These are phyloP conservation scores for Syngnathoides biaculeatus DNA, from an alignment of 2,113 vertebrate genomes.

Conservation along the genomic window DNA sequence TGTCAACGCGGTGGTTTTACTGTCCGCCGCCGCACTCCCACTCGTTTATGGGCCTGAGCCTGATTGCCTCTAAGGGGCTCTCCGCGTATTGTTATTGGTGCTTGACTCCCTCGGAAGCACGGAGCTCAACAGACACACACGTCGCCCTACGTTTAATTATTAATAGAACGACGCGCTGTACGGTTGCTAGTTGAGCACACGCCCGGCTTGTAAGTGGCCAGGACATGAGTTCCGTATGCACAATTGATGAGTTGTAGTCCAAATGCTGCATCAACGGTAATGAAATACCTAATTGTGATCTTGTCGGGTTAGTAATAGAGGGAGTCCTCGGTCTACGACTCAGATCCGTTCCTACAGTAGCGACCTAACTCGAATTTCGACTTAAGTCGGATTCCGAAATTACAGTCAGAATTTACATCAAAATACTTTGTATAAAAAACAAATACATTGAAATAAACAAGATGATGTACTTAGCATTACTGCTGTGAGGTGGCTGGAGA, in stretches of 20 bases:
- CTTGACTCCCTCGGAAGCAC: conserved; percentile 83
- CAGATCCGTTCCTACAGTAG: too few relatives aligned
- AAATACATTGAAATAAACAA: too few relatives aligned
- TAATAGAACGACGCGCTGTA: neutral
- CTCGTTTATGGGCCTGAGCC: conserved; percentile 97
- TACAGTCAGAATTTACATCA: too few relatives aligned
- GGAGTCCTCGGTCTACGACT: too few relatives aligned
- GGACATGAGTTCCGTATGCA: conserved; percentile 2
- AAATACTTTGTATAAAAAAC: too few relatives aligned
- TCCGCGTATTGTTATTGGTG: conserved; percentile 95
- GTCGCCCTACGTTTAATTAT: neutral
- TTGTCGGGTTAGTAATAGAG: neutral
- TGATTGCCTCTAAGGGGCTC: conserved; percentile 96
- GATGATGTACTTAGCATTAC: too few relatives aligned
- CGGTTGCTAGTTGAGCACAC: neutral
- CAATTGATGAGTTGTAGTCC: neutral
- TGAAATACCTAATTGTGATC: neutral
- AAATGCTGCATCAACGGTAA: neutral
- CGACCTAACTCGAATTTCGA: too few relatives aligned
- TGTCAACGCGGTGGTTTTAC: conserved; percentile 55
- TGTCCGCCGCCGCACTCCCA: conserved; percentile 82
- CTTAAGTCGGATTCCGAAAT: too few relatives aligned
- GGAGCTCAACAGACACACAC: conserved; percentile 33
- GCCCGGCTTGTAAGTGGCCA: neutral
- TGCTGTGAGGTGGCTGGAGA: too few relatives aligned